Evolutionary conservation across 2,113 vertebrate genomes (phyloP).

Genomic region (Lagenorhynchus albirostris): DNA sequence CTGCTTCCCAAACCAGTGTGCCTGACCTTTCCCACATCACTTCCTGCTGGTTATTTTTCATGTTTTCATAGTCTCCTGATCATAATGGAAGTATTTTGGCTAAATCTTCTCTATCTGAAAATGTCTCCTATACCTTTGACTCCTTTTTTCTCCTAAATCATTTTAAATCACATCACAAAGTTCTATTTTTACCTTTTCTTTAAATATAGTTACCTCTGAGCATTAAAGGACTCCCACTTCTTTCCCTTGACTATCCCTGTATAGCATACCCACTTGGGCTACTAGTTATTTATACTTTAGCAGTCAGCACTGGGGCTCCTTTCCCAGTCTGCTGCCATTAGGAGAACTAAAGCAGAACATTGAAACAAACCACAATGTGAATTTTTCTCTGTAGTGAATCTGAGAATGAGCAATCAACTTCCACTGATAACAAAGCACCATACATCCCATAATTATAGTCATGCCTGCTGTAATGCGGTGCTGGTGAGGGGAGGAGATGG

Average conservation of each 20-base stretch:
- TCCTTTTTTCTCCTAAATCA: background rate
- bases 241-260: background rate
- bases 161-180: background rate
- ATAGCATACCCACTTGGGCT: background rate
- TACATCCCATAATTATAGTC: background rate
- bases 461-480: background rate
- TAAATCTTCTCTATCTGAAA: background rate
- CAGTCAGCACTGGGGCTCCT: background rate
- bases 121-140: background rate
- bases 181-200: slow-evolving; percentile 23
- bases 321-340: background rate
- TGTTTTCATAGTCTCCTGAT: background rate
- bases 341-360: background rate
- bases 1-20: background rate
- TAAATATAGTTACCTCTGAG: slow-evolving; percentile 9
- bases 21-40: background rate
- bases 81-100: background rate
- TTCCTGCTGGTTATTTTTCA: background rate
- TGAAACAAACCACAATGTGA: background rate
- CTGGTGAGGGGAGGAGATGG: background rate
- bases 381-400: background rate
- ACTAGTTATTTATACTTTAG: background rate
- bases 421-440: background rate
- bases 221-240: background rate
- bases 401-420: background rate